These are phyloP conservation scores for Ovis canadensis DNA, from an alignment of 2,113 vertebrate genomes.

Conservation along the genomic window DNA sequence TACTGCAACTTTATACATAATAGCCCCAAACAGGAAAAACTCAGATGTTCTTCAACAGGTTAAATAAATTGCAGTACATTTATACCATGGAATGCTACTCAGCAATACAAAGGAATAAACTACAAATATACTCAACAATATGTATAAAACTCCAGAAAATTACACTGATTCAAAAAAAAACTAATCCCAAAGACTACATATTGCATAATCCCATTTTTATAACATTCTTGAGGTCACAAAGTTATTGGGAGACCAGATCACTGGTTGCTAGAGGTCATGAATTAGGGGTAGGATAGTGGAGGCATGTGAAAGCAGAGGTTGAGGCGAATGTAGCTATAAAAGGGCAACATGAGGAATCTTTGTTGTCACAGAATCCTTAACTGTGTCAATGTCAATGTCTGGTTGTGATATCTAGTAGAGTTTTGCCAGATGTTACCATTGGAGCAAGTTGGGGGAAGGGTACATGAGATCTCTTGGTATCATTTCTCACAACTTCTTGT, in stretches of 20 bases:
- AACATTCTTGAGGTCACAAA: conserved; percentile 29
- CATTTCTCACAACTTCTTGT: background rate
- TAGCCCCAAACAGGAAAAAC: background rate
- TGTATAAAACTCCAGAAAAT: background rate
- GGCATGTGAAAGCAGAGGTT: background rate
- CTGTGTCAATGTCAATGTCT: background rate
- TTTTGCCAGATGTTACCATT: background rate
- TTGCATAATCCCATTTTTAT: background rate
- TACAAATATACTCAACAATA: background rate
- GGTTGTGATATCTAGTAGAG: background rate
- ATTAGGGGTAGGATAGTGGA: background rate
- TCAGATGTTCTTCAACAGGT: background rate
- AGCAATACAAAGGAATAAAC: conserved; percentile 46
- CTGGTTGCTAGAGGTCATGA: background rate
- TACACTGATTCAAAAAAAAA: background rate
- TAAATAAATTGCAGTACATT: background rate
- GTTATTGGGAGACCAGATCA: background rate
- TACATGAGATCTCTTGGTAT: background rate
- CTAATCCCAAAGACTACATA: background rate
- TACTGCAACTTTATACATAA: background rate
- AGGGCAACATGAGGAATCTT: background rate
- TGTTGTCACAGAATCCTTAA: background rate
- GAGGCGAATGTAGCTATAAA: background rate
- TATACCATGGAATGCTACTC: background rate
- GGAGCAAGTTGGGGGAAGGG: background rate